Evolutionary conservation across 2,888 invertebrate genomes (phyloP).

Genomic region (Philopedon plagiatum): DNA sequence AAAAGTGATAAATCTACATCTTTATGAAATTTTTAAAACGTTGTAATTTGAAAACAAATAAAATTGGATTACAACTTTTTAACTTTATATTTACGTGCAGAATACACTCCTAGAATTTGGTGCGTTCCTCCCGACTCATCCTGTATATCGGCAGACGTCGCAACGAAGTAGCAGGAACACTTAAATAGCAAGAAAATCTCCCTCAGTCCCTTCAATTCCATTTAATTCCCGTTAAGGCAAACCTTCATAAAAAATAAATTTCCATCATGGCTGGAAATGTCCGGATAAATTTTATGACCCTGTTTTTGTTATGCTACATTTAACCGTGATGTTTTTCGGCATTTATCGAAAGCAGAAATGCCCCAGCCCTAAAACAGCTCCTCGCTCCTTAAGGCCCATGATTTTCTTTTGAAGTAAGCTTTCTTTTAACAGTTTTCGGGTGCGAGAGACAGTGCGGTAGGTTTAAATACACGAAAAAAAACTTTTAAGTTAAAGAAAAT

Average conservation of each 20-base stretch:
- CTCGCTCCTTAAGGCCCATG: slow-evolving; percentile 22
- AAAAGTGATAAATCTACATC: too few relatives aligned
- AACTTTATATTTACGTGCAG: too few relatives aligned
- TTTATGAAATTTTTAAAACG: too few relatives aligned
- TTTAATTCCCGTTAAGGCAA: slow-evolving; percentile 35
- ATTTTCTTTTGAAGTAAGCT: slow-evolving; percentile 18
- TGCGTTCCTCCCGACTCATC: too few relatives aligned
- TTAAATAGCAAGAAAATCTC: not conserved
- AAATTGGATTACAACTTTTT: too few relatives aligned
- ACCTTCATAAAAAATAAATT: slow-evolving; percentile 46
- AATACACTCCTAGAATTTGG: too few relatives aligned
- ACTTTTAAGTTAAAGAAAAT: too few relatives aligned
- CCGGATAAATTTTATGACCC: slow-evolving; percentile 47
- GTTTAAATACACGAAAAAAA: too few relatives aligned
- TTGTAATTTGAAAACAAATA: too few relatives aligned
- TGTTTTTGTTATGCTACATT: slow-evolving; percentile 50
- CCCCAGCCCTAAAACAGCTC: slow-evolving; percentile 21
- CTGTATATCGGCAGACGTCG: too few relatives aligned
- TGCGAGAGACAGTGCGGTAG: not conserved
- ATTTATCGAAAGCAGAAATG: slow-evolving; percentile 39
- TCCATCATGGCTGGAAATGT: slow-evolving; percentile 47
- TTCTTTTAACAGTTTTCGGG: slow-evolving; percentile 5
- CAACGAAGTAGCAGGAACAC: too few relatives aligned
- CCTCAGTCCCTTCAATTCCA: slow-evolving; percentile 32
- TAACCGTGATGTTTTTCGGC: slow-evolving; percentile 47